A percentile compares a stretch with the other conserved stretches of the same genome.
phyloP scores from a whole-genome alignment of 2,888 invertebrate genomes.

The Scaptomyza reducta region DNA sequence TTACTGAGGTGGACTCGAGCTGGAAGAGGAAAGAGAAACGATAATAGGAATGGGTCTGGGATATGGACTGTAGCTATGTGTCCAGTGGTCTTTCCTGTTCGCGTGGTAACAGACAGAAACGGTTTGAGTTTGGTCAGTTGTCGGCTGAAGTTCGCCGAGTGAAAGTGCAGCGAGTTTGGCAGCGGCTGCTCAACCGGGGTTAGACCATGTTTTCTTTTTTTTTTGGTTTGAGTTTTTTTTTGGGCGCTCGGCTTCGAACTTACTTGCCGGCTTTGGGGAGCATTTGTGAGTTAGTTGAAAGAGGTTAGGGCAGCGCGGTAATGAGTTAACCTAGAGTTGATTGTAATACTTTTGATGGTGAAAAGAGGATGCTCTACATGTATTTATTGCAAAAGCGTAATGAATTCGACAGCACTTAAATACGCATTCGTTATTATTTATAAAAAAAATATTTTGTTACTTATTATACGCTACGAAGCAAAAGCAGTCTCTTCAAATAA shows the following conservation, averaged over 20 bases:
- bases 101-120: constrained; percentile 57
- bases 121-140: constrained; percentile 65
- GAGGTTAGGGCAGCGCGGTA: constrained; percentile 2
- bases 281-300: neutral
- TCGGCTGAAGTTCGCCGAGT: constrained; percentile 56
- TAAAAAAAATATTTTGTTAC: too few species aligned
- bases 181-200: constrained; percentile 28
- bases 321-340: constrained; percentile 36
- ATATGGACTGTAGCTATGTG: constrained; percentile 12
- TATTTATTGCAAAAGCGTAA: constrained; percentile 1
- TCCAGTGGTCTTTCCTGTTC: constrained; percentile 20
- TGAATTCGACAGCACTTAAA: too few species aligned
- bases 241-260: constrained; percentile 2
- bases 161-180: constrained; percentile 66
- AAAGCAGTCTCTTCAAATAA: too few species aligned
- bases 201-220: neutral
- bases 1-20: constrained; percentile 40
- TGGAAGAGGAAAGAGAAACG: neutral
- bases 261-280: constrained; percentile 4
- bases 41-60: neutral
- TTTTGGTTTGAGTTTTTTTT: constrained; percentile 1
- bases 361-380: constrained; percentile 33
- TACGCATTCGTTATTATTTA: too few species aligned
- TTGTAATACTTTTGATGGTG: constrained; percentile 1
- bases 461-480: too few species aligned